These are phyloP conservation scores for Heliconius hermathena DNA, from an alignment of 1,140 invertebrate species.

Conservation along the genomic window DNA sequence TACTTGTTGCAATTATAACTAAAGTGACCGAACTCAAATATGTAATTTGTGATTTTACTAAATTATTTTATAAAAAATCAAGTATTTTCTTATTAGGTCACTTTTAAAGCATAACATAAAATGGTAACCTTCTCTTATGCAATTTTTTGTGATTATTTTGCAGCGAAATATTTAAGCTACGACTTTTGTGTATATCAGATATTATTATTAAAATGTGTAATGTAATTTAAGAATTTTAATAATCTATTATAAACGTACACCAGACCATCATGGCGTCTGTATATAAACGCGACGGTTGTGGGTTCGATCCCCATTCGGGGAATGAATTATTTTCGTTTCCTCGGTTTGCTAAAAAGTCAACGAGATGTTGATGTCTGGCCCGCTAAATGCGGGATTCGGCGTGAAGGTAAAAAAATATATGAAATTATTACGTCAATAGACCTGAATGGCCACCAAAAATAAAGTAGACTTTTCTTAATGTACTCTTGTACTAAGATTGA, in stretches of 20 bases:
- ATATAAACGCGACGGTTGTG: too few species aligned
- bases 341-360: too few species aligned
- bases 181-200: constrained; percentile 2
- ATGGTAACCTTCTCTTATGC: neutral
- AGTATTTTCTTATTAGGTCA: neutral
- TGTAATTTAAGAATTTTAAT: neutral
- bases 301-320: too few species aligned
- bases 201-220: neutral
- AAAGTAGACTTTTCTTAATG: neutral
- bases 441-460: neutral
- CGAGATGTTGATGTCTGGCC: too few species aligned
- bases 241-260: neutral
- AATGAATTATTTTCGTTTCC: too few species aligned
- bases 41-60: too few species aligned
- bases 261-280: too few species aligned
- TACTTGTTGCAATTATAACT: neutral
- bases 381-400: too few species aligned
- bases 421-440: neutral
- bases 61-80: neutral
- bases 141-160: constrained; percentile 4
- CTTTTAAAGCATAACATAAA: neutral
- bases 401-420: too few species aligned
- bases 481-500: too few species aligned
- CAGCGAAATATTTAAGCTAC: constrained; percentile 7
- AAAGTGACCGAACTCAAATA: neutral